Conservation (phyloP, 2,113 vertebrate species). For the Castor canadensis region DNA sequence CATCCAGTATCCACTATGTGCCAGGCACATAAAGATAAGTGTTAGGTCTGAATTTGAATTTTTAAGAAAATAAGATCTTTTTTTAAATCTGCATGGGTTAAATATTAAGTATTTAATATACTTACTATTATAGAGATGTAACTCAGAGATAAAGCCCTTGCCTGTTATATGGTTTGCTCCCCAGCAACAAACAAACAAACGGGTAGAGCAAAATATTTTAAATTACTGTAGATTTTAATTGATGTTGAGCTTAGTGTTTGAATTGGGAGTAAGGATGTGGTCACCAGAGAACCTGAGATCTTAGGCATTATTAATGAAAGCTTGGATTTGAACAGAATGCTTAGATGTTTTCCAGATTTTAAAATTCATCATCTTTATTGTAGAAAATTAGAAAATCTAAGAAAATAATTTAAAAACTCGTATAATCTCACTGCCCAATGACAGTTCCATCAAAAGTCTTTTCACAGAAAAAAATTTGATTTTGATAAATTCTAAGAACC, state of each 20-base stretch:
- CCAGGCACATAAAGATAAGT: neutral
- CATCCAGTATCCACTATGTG: neutral
- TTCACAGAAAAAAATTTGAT: neutral
- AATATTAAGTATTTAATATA: neutral
- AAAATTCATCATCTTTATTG: slow-evolving; percentile 24
- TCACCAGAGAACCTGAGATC: neutral
- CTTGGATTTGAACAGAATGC: neutral
- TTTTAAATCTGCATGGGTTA: neutral
- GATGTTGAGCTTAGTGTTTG: neutral
- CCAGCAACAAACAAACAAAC: neutral
- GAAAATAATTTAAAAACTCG: slow-evolving; percentile 5
- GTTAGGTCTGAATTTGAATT: too few relatives aligned
- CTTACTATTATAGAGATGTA: neutral
- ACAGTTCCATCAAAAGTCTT: neutral
- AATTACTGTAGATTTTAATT: slow-evolving; percentile 10
- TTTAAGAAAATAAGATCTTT: too few relatives aligned
- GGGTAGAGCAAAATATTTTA: neutral
- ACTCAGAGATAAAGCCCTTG: neutral
- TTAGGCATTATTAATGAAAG: neutral
- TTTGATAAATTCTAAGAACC: slow-evolving; percentile 13
- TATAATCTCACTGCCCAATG: neutral
- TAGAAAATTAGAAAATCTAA: slow-evolving; percentile 16
- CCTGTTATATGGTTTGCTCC: neutral
- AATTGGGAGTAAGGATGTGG: neutral
- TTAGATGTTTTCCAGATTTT: neutral